phyloP scores from a whole-genome alignment of 2,888 invertebrate genomes.

The Tetheella fluctuosa region DNA sequence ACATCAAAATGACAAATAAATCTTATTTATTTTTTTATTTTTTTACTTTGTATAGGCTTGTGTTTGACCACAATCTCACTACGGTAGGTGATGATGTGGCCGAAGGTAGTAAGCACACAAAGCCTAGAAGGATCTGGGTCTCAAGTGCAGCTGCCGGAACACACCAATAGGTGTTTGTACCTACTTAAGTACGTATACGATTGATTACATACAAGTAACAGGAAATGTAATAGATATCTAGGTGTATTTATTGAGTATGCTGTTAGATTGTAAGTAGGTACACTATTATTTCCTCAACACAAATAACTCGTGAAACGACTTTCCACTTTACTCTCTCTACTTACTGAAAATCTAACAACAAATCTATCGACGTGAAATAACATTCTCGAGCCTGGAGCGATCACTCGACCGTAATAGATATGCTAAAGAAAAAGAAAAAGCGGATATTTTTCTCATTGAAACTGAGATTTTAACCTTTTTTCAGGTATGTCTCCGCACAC shows the following conservation, averaged over 20 bases:
- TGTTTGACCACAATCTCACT: too few species aligned
- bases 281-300: neutral
- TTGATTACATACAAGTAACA: neutral
- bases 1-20: neutral
- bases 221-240: neutral
- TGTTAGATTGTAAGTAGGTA: neutral
- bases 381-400: conserved; percentile 2
- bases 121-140: too few species aligned
- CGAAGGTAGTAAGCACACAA: too few species aligned
- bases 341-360: conserved; percentile 2
- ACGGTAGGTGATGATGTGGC: too few species aligned
- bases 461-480: conserved; percentile 24
- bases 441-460: neutral
- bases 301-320: neutral
- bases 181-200: too few species aligned
- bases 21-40: neutral
- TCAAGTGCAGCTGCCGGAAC: too few species aligned
- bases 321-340: neutral
- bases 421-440: neutral
- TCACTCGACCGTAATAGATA: neutral
- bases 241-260: neutral
- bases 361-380: neutral
- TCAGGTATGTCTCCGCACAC: conserved; percentile 86
- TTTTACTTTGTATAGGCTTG: too few species aligned
- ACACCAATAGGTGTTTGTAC: too few species aligned